Evolutionary conservation across 2,113 vertebrate genomes (phyloP), one percentile per base, ranked within the genome.

Genomic region (Planiliza haematocheilus): DNA sequence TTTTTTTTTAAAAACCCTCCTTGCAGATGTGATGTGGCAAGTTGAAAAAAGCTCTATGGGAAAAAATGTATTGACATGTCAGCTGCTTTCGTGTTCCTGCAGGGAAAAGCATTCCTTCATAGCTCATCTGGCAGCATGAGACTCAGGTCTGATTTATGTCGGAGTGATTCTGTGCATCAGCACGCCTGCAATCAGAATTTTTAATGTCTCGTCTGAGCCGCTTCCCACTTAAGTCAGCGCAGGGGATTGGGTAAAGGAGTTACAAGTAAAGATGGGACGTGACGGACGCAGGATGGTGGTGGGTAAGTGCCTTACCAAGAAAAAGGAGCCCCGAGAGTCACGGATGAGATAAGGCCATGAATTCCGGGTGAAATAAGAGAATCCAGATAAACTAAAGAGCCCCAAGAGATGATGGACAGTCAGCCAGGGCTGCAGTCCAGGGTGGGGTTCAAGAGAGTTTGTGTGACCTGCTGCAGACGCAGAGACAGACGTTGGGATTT

Each of bases 401-500:
- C 74, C 49, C 42, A 0, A 6, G 56, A 78, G 82, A 73, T 9
- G 56, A 37, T 17, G 68, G 43, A 53, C 11, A 2, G 5, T 81
- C 65, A 74, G 50, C 69, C 64, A 49, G 76, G 53, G 41, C 73
- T 46, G 57, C 50, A 6, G 38, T 59, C 62, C 49, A 62, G 69
- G 50, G 77, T 6, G 30, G 70, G 46, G 86, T 72, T 83, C 67
- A 53, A 48, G 8, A 52, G 66, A 38, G 86, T 89, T 79, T 64
- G 39, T 70, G 68, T 60, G 79, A 83, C 46, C 66, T 63, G 72
- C 55, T 57, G 74, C 87, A 77, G 82, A 82, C 79, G 59, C 8
- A 30, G 65, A 81, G 70, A 86, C 74, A 83, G 82, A 81, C 62
- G 12, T 56, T n/a, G 71, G 71, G 78, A 59, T 81, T 82, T 81